Conservation (phyloP, 1,140 invertebrate species). For the Drosophila pachea region DNA sequence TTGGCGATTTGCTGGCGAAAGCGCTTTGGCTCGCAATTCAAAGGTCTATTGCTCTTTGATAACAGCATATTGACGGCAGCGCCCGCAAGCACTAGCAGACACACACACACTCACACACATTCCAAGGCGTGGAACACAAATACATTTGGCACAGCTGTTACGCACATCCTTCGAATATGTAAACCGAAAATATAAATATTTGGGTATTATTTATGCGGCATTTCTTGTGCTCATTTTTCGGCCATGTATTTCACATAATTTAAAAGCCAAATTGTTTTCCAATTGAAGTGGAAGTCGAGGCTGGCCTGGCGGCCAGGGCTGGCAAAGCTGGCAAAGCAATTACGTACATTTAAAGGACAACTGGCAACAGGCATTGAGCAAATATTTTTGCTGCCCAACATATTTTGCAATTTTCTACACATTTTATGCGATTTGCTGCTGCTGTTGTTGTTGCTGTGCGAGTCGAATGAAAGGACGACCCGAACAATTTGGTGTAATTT, state of each 20-base stretch:
- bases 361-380: slow-evolving; percentile 26
- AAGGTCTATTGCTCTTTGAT: slow-evolving; percentile 75
- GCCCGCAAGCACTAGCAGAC: slow-evolving; percentile 4
- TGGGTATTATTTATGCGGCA: slow-evolving; percentile 40
- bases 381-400: slow-evolving; percentile 63
- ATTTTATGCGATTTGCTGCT: slow-evolving; percentile 40
- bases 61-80: slow-evolving; percentile 29
- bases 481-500: slow-evolving; percentile 76
- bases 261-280: slow-evolving; percentile 50
- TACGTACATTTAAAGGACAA: slow-evolving; percentile 46
- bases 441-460: slow-evolving; percentile 19
- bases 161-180: slow-evolving; percentile 40
- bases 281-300: slow-evolving; percentile 14
- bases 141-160: slow-evolving; percentile 45
- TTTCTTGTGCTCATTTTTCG: slow-evolving; percentile 17
- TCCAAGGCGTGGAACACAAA: too few relatives aligned
- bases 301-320: background rate
- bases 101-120: slow-evolving; percentile 15
- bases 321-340: slow-evolving; percentile 40
- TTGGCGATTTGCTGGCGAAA: slow-evolving; percentile 2
- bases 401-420: slow-evolving; percentile 67
- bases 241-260: slow-evolving; percentile 42
- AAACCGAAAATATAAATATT: slow-evolving; percentile 25
- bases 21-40: slow-evolving; percentile 26
- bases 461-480: slow-evolving; percentile 51